Evolutionary conservation across 2,797 vertebrate genomes (phyloP).

Genomic region (Smutsia gigantea): DNA sequence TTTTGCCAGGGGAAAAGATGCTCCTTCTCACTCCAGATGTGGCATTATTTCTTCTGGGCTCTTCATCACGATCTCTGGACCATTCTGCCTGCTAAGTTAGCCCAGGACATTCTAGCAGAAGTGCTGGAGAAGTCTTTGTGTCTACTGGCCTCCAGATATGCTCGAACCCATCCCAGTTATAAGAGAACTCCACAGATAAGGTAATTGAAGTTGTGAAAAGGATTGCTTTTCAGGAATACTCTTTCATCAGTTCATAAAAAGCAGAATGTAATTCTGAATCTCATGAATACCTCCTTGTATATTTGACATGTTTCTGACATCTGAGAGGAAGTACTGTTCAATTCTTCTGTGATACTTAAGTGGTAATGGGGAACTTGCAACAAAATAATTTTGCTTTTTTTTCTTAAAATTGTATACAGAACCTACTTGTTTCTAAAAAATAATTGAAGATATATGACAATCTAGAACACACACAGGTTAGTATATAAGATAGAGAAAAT

Average conservation of each 20-base stretch:
- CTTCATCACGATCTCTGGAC: slow-evolving; percentile 95
- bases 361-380: slow-evolving; percentile 43
- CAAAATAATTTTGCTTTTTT: slow-evolving; percentile 23
- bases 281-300: slow-evolving; percentile 13
- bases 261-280: slow-evolving; percentile 36
- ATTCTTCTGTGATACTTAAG: slow-evolving; percentile 11
- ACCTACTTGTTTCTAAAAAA: slow-evolving; percentile 24
- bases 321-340: slow-evolving; percentile 26
- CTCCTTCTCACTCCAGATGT: slow-evolving; percentile 98
- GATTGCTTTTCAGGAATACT: slow-evolving; percentile 46
- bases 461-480: neutral
- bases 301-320: slow-evolving; percentile 63
- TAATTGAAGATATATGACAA: neutral
- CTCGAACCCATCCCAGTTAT: slow-evolving; percentile 90
- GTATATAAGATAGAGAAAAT: slow-evolving; percentile 35
- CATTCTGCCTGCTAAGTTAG: slow-evolving; percentile 88
- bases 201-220: slow-evolving; percentile 84
- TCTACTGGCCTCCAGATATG: slow-evolving; percentile 93
- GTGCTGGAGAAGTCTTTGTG: slow-evolving; percentile 92
- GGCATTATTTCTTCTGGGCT: slow-evolving; percentile 96
- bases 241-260: slow-evolving; percentile 23
- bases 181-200: slow-evolving; percentile 95
- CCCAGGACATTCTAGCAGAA: slow-evolving; percentile 91
- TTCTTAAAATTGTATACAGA: slow-evolving; percentile 15
- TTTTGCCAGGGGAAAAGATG: slow-evolving; percentile 96